phyloP scores from a whole-genome alignment of 2,113 vertebrate genomes.

The Dipodomys stephensi region DNA sequence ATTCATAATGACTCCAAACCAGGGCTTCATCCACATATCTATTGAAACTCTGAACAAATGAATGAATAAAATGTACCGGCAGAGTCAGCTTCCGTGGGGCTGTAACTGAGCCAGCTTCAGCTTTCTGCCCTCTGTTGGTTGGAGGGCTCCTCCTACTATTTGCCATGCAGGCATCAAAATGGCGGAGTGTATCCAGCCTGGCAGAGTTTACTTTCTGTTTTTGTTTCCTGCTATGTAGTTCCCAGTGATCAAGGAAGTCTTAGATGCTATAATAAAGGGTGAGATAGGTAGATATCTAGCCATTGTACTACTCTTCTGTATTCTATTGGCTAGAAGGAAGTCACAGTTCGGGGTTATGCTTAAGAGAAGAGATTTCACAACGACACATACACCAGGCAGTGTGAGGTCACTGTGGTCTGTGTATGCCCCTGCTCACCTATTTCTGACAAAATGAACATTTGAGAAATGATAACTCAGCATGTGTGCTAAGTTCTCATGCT shows the following conservation, averaged over 20 bases:
- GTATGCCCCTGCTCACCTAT: not conserved
- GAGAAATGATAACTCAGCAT: not conserved
- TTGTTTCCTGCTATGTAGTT: rapidly evolving
- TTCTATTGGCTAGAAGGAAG: not conserved
- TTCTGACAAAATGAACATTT: not conserved
- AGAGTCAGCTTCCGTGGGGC: not conserved
- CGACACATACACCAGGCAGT: not conserved
- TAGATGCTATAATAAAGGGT: not conserved
- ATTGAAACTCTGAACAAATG: not conserved
- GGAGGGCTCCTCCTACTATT: not conserved
- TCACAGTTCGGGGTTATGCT: too few species aligned
- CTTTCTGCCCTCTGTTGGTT: not conserved
- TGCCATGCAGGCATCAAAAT: too few species aligned
- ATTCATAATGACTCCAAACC: not conserved
- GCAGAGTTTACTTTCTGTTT: not conserved
- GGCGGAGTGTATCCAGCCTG: not conserved
- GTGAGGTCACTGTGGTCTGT: not conserved
- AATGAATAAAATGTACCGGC: not conserved
- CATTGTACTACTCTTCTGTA: not conserved
- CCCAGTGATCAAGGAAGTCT: not conserved
- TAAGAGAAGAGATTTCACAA: not conserved
- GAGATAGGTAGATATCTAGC: rapidly evolving
- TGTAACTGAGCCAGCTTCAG: not conserved
- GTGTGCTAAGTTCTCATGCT: not conserved
- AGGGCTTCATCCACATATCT: too few species aligned